These are phyloP conservation scores for Pogonophryne albipinna DNA, from an alignment of 2,797 vertebrate species.

Conservation along the genomic window DNA sequence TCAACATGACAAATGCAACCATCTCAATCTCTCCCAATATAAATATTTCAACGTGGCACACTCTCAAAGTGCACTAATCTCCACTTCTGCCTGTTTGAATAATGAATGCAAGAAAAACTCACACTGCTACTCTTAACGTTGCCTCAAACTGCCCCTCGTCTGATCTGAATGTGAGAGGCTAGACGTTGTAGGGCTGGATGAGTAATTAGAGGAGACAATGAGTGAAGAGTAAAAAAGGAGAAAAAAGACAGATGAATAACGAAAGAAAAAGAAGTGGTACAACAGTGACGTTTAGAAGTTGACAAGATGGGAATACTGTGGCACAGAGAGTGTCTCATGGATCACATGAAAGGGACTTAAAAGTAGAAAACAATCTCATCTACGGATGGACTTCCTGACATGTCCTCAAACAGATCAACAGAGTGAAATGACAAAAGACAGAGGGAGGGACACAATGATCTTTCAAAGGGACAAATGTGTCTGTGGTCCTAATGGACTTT, in stretches of 20 bases:
- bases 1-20: slow-evolving; percentile 46
- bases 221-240: slow-evolving; percentile 5
- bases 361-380: slow-evolving; percentile 12
- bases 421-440: slow-evolving; percentile 31
- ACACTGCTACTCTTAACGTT: slow-evolving; percentile 51
- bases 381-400: slow-evolving; percentile 1
- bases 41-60: slow-evolving; percentile 70
- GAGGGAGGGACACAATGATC: slow-evolving; percentile 41
- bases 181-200: slow-evolving; percentile 25
- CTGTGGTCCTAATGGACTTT: slow-evolving; percentile 50
- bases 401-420: slow-evolving; percentile 18
- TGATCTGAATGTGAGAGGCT: slow-evolving; percentile 38
- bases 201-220: slow-evolving; percentile 42
- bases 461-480: slow-evolving; percentile 34
- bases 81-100: slow-evolving; percentile 69
- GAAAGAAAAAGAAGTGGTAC: neutral
- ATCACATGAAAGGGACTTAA: slow-evolving; percentile 18
- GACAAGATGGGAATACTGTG: neutral
- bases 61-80: slow-evolving; percentile 70
- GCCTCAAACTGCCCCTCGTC: slow-evolving; percentile 55
- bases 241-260: neutral
- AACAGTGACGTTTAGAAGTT: neutral
- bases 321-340: neutral
- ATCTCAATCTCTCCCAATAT: slow-evolving; percentile 67
- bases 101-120: slow-evolving; percentile 77